A percentile compares a stretch with the other conserved stretches of the same genome.
phyloP scores from a whole-genome alignment of 2,797 vertebrate species.

The Chloroceryle inda region DNA sequence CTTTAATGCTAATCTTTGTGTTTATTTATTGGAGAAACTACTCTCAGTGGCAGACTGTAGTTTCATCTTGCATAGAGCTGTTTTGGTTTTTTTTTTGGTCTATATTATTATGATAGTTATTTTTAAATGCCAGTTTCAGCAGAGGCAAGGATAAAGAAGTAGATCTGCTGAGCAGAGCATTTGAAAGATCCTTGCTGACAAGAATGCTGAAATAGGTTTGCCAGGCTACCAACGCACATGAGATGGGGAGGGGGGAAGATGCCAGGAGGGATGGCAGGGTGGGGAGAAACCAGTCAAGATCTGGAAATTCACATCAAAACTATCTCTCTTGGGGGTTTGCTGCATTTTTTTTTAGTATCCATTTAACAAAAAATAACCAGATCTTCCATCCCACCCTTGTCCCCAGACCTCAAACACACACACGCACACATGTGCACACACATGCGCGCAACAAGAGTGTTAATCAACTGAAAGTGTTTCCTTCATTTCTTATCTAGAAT shows the following conservation, averaged over 20 bases:
- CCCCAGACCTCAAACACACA: conserved; percentile 45
- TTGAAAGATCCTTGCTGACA: conserved; percentile 27
- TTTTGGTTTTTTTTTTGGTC: neutral
- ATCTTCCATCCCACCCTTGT: neutral
- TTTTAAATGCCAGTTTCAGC: conserved; percentile 39
- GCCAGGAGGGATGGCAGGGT: conserved; percentile 3
- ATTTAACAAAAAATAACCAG: conserved; percentile 79
- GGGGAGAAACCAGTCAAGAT: conserved; percentile 72
- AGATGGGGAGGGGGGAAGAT: conserved; percentile 60
- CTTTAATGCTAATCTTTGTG: neutral
- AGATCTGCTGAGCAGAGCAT: conserved; percentile 64
- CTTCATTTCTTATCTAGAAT: conserved; percentile 79
- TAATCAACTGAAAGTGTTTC: conserved; percentile 82
- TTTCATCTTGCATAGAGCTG: conserved; percentile 41
- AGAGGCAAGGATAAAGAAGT: conserved; percentile 51
- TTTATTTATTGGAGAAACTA: conserved; percentile 62
- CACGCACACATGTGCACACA: neutral
- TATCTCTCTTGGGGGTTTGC: conserved; percentile 25
- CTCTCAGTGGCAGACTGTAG: conserved; percentile 42
- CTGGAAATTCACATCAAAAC: conserved; percentile 54
- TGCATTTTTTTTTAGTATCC: conserved; percentile 47
- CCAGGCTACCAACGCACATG: conserved; percentile 63
- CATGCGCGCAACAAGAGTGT: conserved; percentile 25
- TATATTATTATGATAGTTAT: neutral
- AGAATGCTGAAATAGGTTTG: conserved; percentile 34